A percentile compares a stretch with the other conserved stretches of the same genome.
Conservation (phyloP, 92 coral and sea anemone species). For the Metridium senile region DNA sequence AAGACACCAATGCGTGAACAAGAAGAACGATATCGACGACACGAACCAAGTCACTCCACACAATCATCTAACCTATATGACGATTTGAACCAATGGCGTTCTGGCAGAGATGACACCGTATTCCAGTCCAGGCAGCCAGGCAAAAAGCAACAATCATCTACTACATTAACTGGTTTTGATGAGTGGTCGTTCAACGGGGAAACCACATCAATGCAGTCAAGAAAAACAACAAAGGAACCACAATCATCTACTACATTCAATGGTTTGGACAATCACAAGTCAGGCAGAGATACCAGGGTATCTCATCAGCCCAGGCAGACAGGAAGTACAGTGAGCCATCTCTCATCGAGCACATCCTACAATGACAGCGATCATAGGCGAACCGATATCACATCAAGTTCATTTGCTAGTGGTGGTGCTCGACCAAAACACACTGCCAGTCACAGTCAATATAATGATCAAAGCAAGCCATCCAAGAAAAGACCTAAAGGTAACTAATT, state of each 20-base stretch:
- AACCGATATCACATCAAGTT: background rate
- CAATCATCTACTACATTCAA: no score
- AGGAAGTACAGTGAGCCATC: background rate
- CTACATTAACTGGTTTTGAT: background rate
- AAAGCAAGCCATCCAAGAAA: background rate
- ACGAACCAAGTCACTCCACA: no score
- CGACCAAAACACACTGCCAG: conserved; percentile 2
- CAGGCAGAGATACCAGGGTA: no score
- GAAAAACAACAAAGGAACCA: no score
- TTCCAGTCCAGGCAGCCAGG: background rate
- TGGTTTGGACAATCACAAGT: no score
- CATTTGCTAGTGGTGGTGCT: conserved; percentile 4
- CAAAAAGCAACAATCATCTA: background rate
- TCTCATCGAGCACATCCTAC: background rate
- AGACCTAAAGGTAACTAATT: background rate
- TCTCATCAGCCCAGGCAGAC: no score
- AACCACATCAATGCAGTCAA: no score
- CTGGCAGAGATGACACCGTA: background rate
- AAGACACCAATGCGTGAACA: no score
- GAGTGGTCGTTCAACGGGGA: no score
- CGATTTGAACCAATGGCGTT: background rate
- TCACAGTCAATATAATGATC: background rate
- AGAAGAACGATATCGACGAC: no score
- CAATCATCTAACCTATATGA: no score
- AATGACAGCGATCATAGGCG: background rate